Conservation (phyloP, 2,888 invertebrate genomes). For the Nomada goodeniana region DNA sequence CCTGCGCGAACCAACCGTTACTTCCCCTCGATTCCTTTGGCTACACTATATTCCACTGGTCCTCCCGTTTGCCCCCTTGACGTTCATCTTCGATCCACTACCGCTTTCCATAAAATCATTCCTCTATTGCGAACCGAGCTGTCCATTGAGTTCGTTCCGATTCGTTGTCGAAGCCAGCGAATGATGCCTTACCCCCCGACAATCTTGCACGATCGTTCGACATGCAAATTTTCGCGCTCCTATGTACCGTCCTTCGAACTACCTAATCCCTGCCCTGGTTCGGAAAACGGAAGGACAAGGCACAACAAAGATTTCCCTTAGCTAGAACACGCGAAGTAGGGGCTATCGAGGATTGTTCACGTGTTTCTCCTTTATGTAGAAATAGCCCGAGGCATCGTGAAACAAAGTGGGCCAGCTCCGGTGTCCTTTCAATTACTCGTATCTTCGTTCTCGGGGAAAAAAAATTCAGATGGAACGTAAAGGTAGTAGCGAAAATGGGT, state of each 20-base stretch:
- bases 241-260: no score
- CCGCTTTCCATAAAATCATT: slow-evolving; percentile 19
- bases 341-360: background rate
- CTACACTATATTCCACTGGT: background rate
- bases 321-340: background rate
- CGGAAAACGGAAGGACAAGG: background rate
- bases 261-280: no score
- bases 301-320: background rate
- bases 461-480: slow-evolving; percentile 1
- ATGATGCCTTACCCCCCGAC: no score
- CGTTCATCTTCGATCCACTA: slow-evolving; percentile 25
- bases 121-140: slow-evolving; percentile 2
- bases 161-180: no score
- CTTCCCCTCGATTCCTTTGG: background rate
- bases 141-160: background rate
- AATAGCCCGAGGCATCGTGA: slow-evolving; percentile 30
- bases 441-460: slow-evolving; percentile 25
- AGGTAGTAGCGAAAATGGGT: slow-evolving; percentile 32
- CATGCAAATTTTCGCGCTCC: no score
- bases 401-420: slow-evolving; percentile 44
- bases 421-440: slow-evolving; percentile 56
- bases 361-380: slow-evolving; percentile 28
- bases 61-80: background rate
- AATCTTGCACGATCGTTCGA: no score
- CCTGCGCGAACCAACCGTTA: background rate